Percentiles rank a stretch among this genome's conserved stretches.
phyloP scores from a whole-genome alignment of 2,888 invertebrate species.

The Phoenoteleia sp. region DNA sequence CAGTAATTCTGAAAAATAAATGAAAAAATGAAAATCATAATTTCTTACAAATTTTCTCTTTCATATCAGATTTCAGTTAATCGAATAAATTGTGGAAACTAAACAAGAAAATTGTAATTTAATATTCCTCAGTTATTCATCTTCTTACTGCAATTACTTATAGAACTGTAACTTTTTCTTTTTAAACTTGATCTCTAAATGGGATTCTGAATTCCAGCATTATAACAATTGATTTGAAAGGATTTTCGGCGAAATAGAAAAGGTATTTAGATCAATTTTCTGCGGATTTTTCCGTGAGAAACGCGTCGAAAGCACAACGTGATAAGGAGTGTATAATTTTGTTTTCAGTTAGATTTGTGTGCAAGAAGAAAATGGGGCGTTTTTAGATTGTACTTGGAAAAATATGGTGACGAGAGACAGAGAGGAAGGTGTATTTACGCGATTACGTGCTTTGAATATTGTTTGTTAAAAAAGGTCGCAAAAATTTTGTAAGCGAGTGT shows the following conservation, averaged over 20 bases:
- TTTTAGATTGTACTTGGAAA: constrained; percentile 17
- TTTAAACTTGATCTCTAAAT: no score
- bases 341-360: neutral
- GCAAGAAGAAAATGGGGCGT: neutral
- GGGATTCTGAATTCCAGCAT: neutral
- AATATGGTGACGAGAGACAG: constrained; percentile 14
- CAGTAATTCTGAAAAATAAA: no score
- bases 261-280: constrained; percentile 22
- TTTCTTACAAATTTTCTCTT: no score
- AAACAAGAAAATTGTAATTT: no score
- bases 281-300: neutral
- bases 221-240: neutral
- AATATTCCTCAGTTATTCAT: no score
- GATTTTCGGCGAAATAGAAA: constrained; percentile 16
- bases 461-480: neutral
- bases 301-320: neutral
- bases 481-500: neutral
- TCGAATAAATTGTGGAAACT: no score
- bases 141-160: no score
- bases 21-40: no score
- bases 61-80: no score
- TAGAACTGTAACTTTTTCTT: no score
- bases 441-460: constrained; percentile 17
- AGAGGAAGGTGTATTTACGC: constrained; percentile 9
- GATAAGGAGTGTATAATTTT: neutral